phyloP scores from a whole-genome alignment of 2,888 invertebrate genomes.

The Aradus depressus region DNA sequence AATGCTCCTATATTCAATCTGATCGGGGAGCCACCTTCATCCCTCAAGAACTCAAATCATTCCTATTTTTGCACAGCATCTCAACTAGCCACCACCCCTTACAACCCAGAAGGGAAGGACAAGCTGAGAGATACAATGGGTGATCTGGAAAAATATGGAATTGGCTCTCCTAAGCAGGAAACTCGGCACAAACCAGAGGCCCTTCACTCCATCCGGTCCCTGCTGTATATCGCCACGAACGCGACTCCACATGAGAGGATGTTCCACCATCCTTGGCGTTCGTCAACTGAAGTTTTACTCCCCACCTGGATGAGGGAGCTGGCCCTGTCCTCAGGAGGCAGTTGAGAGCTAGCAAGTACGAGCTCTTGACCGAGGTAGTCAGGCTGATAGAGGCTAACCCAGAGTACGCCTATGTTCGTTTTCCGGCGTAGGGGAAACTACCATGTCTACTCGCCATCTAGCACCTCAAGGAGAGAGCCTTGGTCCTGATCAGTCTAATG shows the following conservation, averaged over 20 bases:
- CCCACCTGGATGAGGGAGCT: constrained; percentile 1
- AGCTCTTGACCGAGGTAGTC: constrained; percentile 28
- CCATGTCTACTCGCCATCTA: constrained; percentile 24
- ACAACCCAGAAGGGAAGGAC: too few relatives aligned
- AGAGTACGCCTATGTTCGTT: constrained; percentile 3
- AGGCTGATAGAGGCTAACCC: constrained; percentile 23
- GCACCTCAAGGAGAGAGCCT: constrained; percentile 22
- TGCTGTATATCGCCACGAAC: constrained; percentile 27
- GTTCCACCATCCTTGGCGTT: constrained; percentile 14
- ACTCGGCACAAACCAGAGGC: too few relatives aligned
- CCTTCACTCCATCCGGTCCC: constrained; percentile 26
- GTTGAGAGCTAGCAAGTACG: constrained; percentile 21
- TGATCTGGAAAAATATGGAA: too few relatives aligned
- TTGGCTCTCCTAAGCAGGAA: too few relatives aligned
- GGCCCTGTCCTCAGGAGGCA: neutral
- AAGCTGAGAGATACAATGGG: too few relatives aligned
- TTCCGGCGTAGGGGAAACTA: constrained; percentile 22
- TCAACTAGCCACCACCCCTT: too few relatives aligned
- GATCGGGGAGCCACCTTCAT: constrained; percentile 4
- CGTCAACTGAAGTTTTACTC: neutral
- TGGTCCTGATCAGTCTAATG: too few relatives aligned
- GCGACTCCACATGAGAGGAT: constrained; percentile 25
- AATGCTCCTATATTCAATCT: constrained; percentile 3
- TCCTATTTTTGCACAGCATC: too few relatives aligned
- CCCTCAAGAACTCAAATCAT: neutral